These are phyloP conservation scores for Bos indicus DNA, from an alignment of 2,113 vertebrate genomes.

Conservation along the genomic window DNA sequence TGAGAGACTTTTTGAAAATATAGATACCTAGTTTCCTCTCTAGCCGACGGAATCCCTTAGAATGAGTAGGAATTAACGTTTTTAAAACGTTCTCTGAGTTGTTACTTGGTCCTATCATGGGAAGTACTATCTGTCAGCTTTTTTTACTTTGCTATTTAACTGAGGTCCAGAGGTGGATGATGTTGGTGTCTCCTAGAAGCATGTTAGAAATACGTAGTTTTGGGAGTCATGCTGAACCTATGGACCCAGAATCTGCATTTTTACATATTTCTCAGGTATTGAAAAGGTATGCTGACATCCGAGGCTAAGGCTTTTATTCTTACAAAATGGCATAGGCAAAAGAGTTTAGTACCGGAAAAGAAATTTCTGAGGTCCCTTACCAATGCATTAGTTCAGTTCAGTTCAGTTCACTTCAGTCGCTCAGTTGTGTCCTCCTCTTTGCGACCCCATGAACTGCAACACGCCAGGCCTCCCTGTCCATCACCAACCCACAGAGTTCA, in stretches of 20 bases:
- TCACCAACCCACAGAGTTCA: background rate
- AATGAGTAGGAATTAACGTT: background rate
- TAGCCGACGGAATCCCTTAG: background rate
- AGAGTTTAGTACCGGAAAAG: background rate
- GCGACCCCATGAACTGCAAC: rapidly evolving
- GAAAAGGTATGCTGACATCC: background rate
- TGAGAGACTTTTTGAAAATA: background rate
- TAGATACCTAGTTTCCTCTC: background rate
- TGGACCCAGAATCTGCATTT: background rate
- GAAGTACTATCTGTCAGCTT: background rate
- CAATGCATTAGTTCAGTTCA: background rate
- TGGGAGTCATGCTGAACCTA: too few relatives aligned
- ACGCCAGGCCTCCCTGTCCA: background rate
- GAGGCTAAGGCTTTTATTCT: background rate
- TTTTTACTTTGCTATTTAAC: background rate
- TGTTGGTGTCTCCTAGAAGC: background rate
- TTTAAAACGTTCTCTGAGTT: background rate
- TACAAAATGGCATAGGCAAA: background rate
- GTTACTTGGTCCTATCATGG: background rate
- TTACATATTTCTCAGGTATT: background rate
- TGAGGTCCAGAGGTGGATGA: too few relatives aligned
- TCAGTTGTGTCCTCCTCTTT: background rate
- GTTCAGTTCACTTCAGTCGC: background rate
- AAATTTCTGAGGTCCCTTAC: background rate
- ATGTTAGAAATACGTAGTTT: background rate